A percentile compares a stretch with the other conserved stretches of the same genome.
These are phyloP conservation scores for Ursus arctos DNA, from an alignment of 2,113 vertebrate genomes.

Conservation along the genomic window DNA sequence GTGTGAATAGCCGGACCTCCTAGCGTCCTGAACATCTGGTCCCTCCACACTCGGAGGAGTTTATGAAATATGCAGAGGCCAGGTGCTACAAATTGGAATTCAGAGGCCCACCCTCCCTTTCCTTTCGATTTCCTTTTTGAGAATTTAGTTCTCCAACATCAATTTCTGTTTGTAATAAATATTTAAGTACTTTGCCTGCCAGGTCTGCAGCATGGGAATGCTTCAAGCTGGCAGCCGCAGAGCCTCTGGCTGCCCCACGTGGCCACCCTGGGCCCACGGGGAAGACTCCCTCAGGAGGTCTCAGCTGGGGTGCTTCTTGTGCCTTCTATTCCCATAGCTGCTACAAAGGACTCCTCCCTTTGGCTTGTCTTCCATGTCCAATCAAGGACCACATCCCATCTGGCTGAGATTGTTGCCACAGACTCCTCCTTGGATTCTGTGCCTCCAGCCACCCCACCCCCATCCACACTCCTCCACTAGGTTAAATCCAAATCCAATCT, in stretches of 20 bases:
- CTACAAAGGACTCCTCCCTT: not conserved
- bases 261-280: not conserved
- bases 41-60: not conserved
- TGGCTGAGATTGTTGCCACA: not conserved
- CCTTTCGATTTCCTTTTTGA: conserved; percentile 64
- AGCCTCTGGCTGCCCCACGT: not conserved
- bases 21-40: conserved; percentile 2
- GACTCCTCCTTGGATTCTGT: not conserved
- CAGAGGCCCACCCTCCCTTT: not conserved
- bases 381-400: not conserved
- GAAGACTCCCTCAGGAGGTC: not conserved
- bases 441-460: not conserved
- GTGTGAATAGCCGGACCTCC: not conserved
- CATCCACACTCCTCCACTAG: not conserved
- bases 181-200: conserved; percentile 32
- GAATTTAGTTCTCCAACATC: conserved; percentile 65
- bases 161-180: conserved; percentile 70
- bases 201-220: not conserved
- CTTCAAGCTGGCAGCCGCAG: not conserved
- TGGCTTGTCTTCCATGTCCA: not conserved
- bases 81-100: not conserved
- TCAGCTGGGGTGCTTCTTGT: not conserved
- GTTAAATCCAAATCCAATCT: not conserved
- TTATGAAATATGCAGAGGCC: conserved; percentile 34
- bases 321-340: not conserved